phyloP scores from a whole-genome alignment of 2,797 vertebrate genomes.

The Psittacula echo region DNA sequence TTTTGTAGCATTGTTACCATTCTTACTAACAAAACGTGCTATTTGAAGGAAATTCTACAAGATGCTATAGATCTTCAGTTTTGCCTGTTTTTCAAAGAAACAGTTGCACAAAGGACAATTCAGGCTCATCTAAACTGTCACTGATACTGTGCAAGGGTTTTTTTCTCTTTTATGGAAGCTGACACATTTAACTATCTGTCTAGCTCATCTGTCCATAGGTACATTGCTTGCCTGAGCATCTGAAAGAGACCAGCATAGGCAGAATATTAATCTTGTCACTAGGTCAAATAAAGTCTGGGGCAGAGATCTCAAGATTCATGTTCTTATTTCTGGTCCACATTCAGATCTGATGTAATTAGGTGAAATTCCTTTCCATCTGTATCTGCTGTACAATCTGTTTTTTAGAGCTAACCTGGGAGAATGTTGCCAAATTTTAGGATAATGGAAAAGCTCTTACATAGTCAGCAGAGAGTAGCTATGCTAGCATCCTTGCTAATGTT shows the following conservation, averaged over 20 bases:
- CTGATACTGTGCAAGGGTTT: neutral
- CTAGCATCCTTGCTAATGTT: neutral
- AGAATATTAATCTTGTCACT: conserved; percentile 42
- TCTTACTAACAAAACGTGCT: neutral
- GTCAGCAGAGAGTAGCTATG: neutral
- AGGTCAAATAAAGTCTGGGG: conserved; percentile 10
- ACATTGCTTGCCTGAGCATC: neutral
- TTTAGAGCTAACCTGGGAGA: conserved; percentile 12
- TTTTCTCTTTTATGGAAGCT: conserved; percentile 17
- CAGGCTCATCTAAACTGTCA: neutral
- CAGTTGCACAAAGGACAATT: neutral
- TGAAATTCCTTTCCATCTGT: conserved; percentile 27
- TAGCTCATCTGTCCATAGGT: neutral
- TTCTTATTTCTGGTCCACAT: conserved; percentile 35
- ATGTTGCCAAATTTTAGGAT: conserved; percentile 40
- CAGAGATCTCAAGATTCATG: conserved; percentile 17
- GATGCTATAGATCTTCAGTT: neutral
- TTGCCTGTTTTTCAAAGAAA: neutral
- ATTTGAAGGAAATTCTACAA: neutral
- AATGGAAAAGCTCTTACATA: neutral
- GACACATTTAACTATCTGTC: conserved; percentile 39
- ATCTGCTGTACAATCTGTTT: conserved; percentile 48
- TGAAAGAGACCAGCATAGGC: neutral
- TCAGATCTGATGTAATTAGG: conserved; percentile 28
- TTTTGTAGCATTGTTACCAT: neutral